Evolutionary conservation across 2,797 vertebrate genomes (phyloP).

Genomic region (Capromys pilorides): DNA sequence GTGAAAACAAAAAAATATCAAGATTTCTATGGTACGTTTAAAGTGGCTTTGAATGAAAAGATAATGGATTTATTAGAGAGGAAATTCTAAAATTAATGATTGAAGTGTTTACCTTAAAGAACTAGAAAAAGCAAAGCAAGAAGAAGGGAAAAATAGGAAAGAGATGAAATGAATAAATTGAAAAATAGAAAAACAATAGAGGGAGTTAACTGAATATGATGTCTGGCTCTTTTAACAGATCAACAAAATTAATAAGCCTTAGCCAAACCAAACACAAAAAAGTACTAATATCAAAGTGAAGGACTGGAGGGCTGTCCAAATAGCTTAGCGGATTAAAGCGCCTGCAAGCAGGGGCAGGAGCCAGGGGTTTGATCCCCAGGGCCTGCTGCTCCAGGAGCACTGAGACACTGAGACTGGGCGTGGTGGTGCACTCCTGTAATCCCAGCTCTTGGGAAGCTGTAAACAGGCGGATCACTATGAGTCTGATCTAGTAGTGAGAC

Average conservation of each 20-base stretch:
- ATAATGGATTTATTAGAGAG: slow-evolving; percentile 33
- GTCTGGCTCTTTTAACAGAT: slow-evolving; percentile 19
- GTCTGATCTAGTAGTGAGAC: too few relatives aligned
- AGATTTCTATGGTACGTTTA: slow-evolving; percentile 20
- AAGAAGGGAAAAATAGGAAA: slow-evolving; percentile 25
- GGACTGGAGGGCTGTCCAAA: too few relatives aligned
- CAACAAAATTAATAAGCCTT: slow-evolving; percentile 34
- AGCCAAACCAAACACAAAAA: slow-evolving; percentile 4
- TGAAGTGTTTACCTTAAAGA: neutral
- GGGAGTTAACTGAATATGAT: slow-evolving; percentile 12
- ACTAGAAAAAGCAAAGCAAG: slow-evolving; percentile 56
- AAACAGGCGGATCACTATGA: too few relatives aligned
- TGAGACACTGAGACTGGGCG: too few relatives aligned
- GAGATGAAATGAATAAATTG: slow-evolving; percentile 45
- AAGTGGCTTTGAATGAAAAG: neutral
- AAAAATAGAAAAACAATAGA: slow-evolving; percentile 43
- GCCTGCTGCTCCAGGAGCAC: too few relatives aligned
- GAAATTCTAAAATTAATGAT: slow-evolving; percentile 36
- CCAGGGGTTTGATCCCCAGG: too few relatives aligned
- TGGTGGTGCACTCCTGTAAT: too few relatives aligned
- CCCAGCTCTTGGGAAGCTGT: too few relatives aligned
- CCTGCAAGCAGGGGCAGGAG: too few relatives aligned
- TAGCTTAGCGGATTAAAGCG: too few relatives aligned
- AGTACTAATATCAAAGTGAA: neutral
- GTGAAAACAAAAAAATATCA: slow-evolving; percentile 45